These are phyloP conservation scores for Verasper variegatus DNA, from an alignment of 2,113 vertebrate species.

Conservation along the genomic window DNA sequence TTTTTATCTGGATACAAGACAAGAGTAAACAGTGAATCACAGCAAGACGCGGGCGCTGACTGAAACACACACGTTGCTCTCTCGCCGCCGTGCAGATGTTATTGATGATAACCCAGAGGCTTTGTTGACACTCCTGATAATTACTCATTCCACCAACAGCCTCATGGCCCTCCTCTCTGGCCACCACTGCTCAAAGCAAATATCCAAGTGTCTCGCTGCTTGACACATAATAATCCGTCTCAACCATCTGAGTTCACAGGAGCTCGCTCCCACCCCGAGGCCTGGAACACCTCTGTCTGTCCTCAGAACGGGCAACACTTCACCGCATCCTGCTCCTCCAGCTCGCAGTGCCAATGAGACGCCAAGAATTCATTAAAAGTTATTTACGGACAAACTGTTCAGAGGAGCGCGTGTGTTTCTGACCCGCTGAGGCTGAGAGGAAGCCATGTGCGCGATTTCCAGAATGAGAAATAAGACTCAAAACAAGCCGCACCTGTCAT, in stretches of 20 bases:
- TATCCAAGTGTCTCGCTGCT: conserved; percentile 48
- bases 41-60: conserved; percentile 24
- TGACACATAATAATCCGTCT: conserved; percentile 66
- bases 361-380: conserved; percentile 29
- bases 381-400: conserved; percentile 10
- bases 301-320: conserved; percentile 20
- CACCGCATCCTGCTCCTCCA: conserved; percentile 37
- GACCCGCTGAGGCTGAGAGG: neutral
- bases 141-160: conserved; percentile 57
- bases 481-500: conserved; percentile 46
- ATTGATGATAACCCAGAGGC: conserved; percentile 66
- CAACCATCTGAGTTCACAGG: conserved; percentile 51
- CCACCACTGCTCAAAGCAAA: conserved; percentile 63
- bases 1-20: conserved; percentile 45
- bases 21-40: conserved; percentile 58
- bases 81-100: conserved; percentile 53
- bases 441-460: neutral
- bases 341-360: neutral
- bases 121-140: conserved; percentile 70
- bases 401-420: conserved; percentile 3
- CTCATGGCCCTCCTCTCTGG: conserved; percentile 39
- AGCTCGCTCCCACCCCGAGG: conserved; percentile 46
- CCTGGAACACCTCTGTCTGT: conserved; percentile 38
- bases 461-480: conserved; percentile 8
- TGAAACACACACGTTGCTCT: conserved; percentile 41